Base-by-base conservation (phyloP, 2,888 invertebrate genomes). In the Drosophila melanosoma region DNA sequence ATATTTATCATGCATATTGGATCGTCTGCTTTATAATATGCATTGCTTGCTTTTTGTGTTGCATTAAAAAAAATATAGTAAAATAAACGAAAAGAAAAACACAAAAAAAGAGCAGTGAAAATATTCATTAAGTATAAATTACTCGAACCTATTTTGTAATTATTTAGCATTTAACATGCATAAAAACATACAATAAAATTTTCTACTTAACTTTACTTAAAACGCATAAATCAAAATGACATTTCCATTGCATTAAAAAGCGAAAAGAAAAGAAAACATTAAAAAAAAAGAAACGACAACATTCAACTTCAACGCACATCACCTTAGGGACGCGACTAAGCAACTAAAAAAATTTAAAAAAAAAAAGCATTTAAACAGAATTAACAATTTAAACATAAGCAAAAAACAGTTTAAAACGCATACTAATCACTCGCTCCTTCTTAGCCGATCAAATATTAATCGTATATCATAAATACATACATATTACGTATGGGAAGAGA, bases 401-500 rank as follows among this genome's bases (percentile, higher is more conserved):
- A 56, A 51, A 45, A 71, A 67, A 83, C 86, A 89, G 90, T 89
- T 89, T 88, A 74, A 85, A 87, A 81, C 81, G 84, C 84, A 85
- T 87, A 87, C 84, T 85, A 85, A 89, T 77, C 90, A 89, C 79
- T 82, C 82, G 82, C 85, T 89, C 85, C 80, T 82, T 87, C 85
- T 84, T 84, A 89, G 85, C 80, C 69, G 71, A 87, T 79, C 69
- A 85, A 84, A 87, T 87, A 87, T 80, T 87, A 89, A 29, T 67
- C 54, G 49, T 57, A 57, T 53, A 62, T 40, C 45, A 65, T 54
- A 68, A 51, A 59, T 32, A 61, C 26, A 69, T 33, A 64, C 54
- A 65, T 52, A 62, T 61, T 40, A 52, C 45, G 62, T 58, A 75
- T 54, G 56, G 20, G 32, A 53, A 40, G 40, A 62, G 60, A 66